phyloP scores from a whole-genome alignment of 2,113 vertebrate species.

The Etheostoma cragini region DNA sequence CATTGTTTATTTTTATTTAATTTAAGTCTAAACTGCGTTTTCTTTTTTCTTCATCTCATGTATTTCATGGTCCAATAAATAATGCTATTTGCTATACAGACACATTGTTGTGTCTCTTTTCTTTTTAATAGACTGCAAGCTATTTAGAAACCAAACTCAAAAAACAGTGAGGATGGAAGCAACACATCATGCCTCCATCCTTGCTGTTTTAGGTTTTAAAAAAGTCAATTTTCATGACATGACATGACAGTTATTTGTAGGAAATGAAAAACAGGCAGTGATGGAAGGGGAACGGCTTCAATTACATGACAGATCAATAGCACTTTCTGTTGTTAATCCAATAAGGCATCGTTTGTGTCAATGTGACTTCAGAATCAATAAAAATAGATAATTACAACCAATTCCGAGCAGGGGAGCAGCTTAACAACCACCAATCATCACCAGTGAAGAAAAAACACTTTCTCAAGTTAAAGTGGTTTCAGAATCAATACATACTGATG shows the following conservation, averaged over 20 bases:
- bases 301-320: conserved; percentile 53
- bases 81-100: neutral
- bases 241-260: conserved; percentile 14
- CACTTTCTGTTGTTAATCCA: conserved; percentile 34
- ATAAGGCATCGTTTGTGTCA: conserved; percentile 44
- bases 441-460: conserved; percentile 34
- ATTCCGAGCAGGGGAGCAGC: conserved; percentile 17
- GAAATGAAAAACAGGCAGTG: conserved; percentile 43
- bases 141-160: conserved; percentile 1
- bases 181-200: neutral
- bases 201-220: conserved; percentile 7
- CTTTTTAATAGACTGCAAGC: neutral
- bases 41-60: conserved; percentile 4
- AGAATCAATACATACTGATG: conserved; percentile 49
- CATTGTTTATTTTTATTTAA: conserved; percentile 11
- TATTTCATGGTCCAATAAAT: conserved; percentile 19
- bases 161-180: neutral
- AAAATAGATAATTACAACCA: conserved; percentile 49
- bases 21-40: conserved; percentile 12
- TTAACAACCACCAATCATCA: conserved; percentile 30
- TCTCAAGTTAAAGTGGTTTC: conserved; percentile 39
- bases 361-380: conserved; percentile 36
- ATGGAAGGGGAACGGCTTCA: conserved; percentile 48
- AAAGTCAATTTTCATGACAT: conserved; percentile 1
- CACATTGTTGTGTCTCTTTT: neutral